Base-by-base conservation (phyloP, 2,888 invertebrate species). In the Ectemnius cavifrons region DNA sequence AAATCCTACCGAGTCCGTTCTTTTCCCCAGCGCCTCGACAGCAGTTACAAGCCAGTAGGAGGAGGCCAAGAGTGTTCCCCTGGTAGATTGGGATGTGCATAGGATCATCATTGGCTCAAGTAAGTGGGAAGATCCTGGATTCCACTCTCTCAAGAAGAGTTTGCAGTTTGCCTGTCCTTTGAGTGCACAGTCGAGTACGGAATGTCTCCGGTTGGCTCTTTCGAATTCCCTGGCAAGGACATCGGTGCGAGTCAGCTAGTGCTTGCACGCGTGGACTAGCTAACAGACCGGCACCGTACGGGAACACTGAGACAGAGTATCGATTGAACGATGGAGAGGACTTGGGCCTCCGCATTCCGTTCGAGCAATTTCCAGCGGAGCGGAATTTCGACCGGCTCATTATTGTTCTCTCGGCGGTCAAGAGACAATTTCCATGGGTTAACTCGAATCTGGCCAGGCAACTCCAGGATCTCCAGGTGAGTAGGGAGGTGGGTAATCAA, bases 341-440 rank as follows among this genome's bases (percentile, higher is more conserved):
- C 68, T 70, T 61, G 70, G 71, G 72, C 71, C 68, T 80, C 74
- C 72, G 68, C 76, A 83, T 80, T 80, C 81, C 79, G 71, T 70
- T 68, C 74, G 64, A 71, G 73, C 78, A 81, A 78, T 81, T 77
- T 80, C 78, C 67, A 67, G 47, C 71, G 67, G 67, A 62, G 63
- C 74, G 82, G 83, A 86, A 84, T 86, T 86, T 85, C 78, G 81
- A 77, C 68, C 81, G 81, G 74, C 78, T 86, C 84, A 85, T 86
- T 86, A 84, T 85, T 83, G 86, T 83, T 83, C 77, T 37, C 37
- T 81, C 80, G 77, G 62, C 67, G 78, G 80, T 83, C 84, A 75
- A 82, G 82, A 83, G 82, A 85, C 79, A 84, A 86, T 85, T 84
- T 84, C 79, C 78, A 82, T 78, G 75, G 73, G 78, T 79, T 75